Percentiles rank a stretch among this genome's conserved stretches.
Evolutionary conservation across 2,888 invertebrate species (phyloP).

Genomic region (Hypolimnas misippus): DNA sequence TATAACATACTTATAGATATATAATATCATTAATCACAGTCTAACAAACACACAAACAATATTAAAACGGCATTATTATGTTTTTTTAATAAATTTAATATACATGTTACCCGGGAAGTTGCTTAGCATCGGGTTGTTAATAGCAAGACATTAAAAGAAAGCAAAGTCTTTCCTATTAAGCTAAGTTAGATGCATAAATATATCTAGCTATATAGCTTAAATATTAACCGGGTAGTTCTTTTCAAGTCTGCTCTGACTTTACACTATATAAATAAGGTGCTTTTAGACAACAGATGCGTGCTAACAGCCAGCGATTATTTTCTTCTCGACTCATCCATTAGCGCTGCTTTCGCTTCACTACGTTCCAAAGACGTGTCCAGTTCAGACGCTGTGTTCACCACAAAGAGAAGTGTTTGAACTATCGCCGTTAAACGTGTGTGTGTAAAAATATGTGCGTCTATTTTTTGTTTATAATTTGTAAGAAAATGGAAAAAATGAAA

Average conservation of each 20-base stretch:
- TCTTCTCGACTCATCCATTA: constrained; percentile 40
- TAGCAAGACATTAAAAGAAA: no score
- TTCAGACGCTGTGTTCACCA: constrained; percentile 18
- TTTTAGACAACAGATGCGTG: constrained; percentile 41
- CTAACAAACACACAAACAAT: no score
- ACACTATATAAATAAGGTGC: constrained; percentile 39
- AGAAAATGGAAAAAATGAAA: no score
- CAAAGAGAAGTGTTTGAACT: constrained; percentile 1
- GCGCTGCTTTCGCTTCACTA: constrained; percentile 30
- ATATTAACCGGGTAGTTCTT: constrained; percentile 16
- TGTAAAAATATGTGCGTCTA: background rate
- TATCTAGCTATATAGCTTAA: background rate
- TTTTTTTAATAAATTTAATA: no score
- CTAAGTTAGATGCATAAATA: no score
- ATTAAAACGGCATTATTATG: no score
- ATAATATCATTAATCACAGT: no score
- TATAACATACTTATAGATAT: no score
- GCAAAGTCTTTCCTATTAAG: no score
- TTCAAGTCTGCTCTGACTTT: constrained; percentile 27
- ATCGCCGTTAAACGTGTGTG: background rate
- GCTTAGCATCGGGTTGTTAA: no score
- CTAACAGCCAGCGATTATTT: constrained; percentile 40
- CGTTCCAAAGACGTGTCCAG: constrained; percentile 26
- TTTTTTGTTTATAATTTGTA: no score
- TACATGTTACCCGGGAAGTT: no score